Base-by-base conservation (phyloP, 2,113 vertebrate genomes). In the human region DNA sequence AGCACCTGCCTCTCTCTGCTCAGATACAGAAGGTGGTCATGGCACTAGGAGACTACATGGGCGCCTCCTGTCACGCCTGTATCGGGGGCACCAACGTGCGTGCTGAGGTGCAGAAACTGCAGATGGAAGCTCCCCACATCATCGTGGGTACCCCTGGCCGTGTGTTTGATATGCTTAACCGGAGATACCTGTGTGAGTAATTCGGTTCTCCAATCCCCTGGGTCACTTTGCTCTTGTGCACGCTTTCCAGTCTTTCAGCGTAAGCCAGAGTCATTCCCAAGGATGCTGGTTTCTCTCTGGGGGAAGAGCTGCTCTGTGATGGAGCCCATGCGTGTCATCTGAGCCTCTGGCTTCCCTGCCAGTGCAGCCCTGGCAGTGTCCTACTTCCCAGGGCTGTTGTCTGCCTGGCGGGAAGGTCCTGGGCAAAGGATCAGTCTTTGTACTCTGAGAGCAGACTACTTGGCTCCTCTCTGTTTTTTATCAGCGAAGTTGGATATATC, bases 1-100 rank as follows among this genome's bases (percentile, higher is more conserved):
- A 25, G 40, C 0, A 16, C 20, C 38, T 23, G 0, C 20, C 2
- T n/a, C n/a, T 45, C 13, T 35, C 25, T 35, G 2, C 75, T 61
- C 89, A 99, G 99, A 99, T 99, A 98, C 99, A 99, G 98, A 99
- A 99, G 97, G 99, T 99, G 89, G 99, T 99, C 38, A 98, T 99
- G 98, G 99, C 99, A 35, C 98, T 99, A 16, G 99, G 99, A 2
- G 99, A 99, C 92, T 99, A 99, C 98, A 99, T 99, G 99, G 99
- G 99, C 6, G 99, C 99, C 0, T 98, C 98, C 4, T 99, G 99
- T 98, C 99, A 99, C 9, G 99, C 99, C 75, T 99, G 99, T 55
- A 99, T 99, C 0, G 99, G 99, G 10, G 99, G 99, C 30, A 99
- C 99, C 76, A 99, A 99, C 0, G 99, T 99, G 16, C 99, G 99